Evolutionary conservation across 2,797 vertebrate species (phyloP), one percentile per base, ranked within the genome.

Genomic region (Micromesistius poutassou): DNA sequence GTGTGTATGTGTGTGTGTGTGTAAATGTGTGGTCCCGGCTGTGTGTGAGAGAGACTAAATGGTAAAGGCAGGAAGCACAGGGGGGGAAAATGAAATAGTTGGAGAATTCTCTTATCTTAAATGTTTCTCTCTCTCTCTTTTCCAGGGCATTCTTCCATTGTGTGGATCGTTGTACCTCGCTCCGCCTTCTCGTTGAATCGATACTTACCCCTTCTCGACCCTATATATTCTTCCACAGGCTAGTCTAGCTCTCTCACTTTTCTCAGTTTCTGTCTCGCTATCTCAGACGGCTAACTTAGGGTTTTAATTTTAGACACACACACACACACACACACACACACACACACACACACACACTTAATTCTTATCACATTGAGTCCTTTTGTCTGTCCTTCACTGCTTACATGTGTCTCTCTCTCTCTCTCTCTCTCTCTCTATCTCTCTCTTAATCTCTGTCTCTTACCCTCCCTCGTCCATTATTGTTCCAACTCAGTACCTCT

Each of bases 401-500:
- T 50, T 50, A 50, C 46, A 30, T 2, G 1, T 76, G 55, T 50
- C 42, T 13, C 71, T 14, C 71, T 40, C 68, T 73, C 73, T 36
- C 35, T 36, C 35, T 36, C 35, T 36, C 35, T 36, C 35, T 36
- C 35, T 36, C 35, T 42, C 30, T 77, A 13, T 75, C n/a, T 33
- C n/a, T 13, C 16, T 66, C 19, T n/a, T 19, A 5, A 10, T 76
- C 33, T 77, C 72, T 66, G 6, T 74, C 30, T 13, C 46, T 72
- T 28, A 4, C 28, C 19, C 74, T 75, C 16, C 79, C 62, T 71
- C 31, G 25, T 40, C 66, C 87, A 83, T 89, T 89, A 91, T 88
- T 77, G 86, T 85, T 84, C 86, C 89, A 85, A 82, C 83, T 80
- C 72, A 73, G 84, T 78, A 79, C 79, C 72, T 33, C 71, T 13